Evolutionary conservation across 2,888 invertebrate genomes (phyloP).

Genomic region (Aquatica leii): DNA sequence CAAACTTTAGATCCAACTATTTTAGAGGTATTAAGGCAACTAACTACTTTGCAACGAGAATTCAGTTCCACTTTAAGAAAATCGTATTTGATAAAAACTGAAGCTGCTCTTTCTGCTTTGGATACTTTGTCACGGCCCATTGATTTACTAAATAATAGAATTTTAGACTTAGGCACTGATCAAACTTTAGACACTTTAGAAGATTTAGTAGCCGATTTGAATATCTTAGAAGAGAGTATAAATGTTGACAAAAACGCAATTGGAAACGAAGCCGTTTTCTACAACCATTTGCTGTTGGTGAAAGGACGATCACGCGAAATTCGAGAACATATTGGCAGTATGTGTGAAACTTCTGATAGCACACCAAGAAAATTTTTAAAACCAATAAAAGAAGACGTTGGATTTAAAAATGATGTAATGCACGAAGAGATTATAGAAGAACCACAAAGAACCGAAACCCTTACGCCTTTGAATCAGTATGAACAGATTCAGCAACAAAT

Average conservation of each 20-base stretch:
- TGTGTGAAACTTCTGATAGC: not conserved
- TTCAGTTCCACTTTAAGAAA: conserved; percentile 51
- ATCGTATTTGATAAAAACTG: conserved; percentile 49
- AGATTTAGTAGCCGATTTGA: conserved; percentile 53
- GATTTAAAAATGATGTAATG: not conserved
- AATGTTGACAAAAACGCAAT: conserved; percentile 46
- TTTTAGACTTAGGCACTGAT: conserved; percentile 50
- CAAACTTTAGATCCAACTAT: conserved; percentile 50
- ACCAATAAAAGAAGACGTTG: conserved; percentile 38
- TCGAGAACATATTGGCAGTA: conserved; percentile 50
- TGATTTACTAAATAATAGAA: conserved; percentile 57
- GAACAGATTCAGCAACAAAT: conserved; percentile 53
- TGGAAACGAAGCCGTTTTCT: conserved; percentile 48
- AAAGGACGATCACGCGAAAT: conserved; percentile 51
- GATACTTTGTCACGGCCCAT: conserved; percentile 64
- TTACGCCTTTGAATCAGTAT: conserved; percentile 26
- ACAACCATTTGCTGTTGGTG: conserved; percentile 49
- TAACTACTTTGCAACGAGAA: conserved; percentile 57
- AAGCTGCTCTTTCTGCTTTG: conserved; percentile 58
- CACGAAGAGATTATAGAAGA: conserved; percentile 11
- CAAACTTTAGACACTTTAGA: conserved; percentile 50
- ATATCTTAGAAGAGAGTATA: conserved; percentile 55
- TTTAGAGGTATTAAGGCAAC: conserved; percentile 54
- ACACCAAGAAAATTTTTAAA: conserved; percentile 29
- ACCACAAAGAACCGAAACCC: conserved; percentile 20